Base-by-base conservation (phyloP, 2,113 vertebrate species). In the Petrocephalus zakoni region DNA sequence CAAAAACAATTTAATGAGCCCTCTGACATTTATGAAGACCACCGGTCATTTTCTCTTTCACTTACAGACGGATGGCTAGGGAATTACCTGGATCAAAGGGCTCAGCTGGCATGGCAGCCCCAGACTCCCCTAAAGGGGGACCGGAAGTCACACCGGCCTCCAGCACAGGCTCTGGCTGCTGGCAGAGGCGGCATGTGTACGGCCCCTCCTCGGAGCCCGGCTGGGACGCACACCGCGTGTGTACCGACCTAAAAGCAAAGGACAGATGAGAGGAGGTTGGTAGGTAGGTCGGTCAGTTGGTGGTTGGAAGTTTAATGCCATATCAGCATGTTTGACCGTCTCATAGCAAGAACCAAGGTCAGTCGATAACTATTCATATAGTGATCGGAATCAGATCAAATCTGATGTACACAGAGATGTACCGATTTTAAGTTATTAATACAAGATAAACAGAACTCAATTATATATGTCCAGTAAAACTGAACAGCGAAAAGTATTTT, bases 181-280 rank as follows among this genome's bases (percentile, higher is more conserved):
- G 94, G 88, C 96, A 96, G 89, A 94, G 93, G 88, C 91, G 81
- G 90, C 95, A 96, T 87, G 94, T 90, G 89, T 90, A 92, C 90
- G 94, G 94, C 82, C 93, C 90, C 89, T 94, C 93, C 58, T 90
- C 88, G 85, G 89, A 37, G 72, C 92, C 93, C 46, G 86, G 89
- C 0, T 81, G 53, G 87, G 89, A 88, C 29, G 94, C 90, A 92
- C 96, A 96, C 87, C 94, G 94, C 56, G 89, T 90, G 91, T 96
- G 96, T 87, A 95, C 93, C 91, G 91, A 95, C 90, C 96, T 96
- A 88, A 34, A 19, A 11, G 21, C 21, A 78, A 55, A 55, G 58
- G 47, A 52, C 19, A 58, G 9, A 55, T 10, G 34, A 42, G 17
- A 37, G 61, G 25, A 29, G 61, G n/a, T 25, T 13, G 61, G 61